Evolutionary conservation across 2,888 invertebrate species (phyloP).

Genomic region (Gnatocerus cornutus): DNA sequence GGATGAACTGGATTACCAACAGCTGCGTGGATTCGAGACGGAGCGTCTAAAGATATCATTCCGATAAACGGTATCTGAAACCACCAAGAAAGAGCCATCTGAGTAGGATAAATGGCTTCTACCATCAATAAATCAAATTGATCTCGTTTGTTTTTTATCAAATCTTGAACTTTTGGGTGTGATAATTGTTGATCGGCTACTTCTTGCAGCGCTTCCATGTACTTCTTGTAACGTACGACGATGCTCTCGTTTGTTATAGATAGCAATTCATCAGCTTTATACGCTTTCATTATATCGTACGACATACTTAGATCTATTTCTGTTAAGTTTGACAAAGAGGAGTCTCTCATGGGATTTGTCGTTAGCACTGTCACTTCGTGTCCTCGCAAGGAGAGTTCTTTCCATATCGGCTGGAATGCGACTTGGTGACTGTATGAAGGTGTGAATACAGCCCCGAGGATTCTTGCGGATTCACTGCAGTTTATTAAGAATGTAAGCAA

Average conservation of each 20-base stretch:
- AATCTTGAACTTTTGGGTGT: conserved; percentile 60
- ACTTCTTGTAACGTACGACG: conserved; percentile 45
- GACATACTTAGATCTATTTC: conserved; percentile 58
- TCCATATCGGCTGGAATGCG: conserved; percentile 60
- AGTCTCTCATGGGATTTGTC: conserved; percentile 58
- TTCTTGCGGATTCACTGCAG: conserved; percentile 51
- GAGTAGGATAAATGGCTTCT: conserved; percentile 61
- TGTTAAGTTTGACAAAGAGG: conserved; percentile 51
- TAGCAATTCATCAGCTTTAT: conserved; percentile 52
- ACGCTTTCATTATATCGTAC: conserved; percentile 58
- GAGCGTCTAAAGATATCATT: conserved; percentile 63
- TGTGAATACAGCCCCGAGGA: conserved; percentile 58
- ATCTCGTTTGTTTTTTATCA: conserved; percentile 61
- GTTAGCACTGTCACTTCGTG: conserved; percentile 66
- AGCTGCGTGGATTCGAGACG: conserved; percentile 59
- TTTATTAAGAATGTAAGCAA: neutral
- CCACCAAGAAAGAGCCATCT: conserved; percentile 61
- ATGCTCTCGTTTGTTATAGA: conserved; percentile 45
- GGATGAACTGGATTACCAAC: conserved; percentile 66
- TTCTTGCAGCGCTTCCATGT: conserved; percentile 50
- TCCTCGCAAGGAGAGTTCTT: conserved; percentile 60
- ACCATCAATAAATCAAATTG: conserved; percentile 65
- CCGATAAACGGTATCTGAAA: conserved; percentile 66
- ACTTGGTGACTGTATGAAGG: conserved; percentile 63
- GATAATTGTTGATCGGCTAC: conserved; percentile 52